Base-by-base conservation (phyloP, 2,797 vertebrate genomes). In the Silurus aristotelis region DNA sequence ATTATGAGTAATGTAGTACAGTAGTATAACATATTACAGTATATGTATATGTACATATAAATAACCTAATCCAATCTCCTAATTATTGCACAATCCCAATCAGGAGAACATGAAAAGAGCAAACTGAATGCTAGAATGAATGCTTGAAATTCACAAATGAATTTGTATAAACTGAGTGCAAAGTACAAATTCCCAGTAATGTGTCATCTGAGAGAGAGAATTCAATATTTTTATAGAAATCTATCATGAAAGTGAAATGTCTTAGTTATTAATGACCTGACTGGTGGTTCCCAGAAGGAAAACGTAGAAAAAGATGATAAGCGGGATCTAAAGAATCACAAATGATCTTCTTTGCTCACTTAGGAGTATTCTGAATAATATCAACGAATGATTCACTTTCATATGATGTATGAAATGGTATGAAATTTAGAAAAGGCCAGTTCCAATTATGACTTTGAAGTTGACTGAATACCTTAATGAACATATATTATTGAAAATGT, bases 261-360 rank as follows among this genome's bases (percentile, higher is more conserved):
- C 67, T 83, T 83, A 82, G 48, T 71, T 82, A 60, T 83, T 83
- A 83, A 71, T 83, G 31, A 12, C 55, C 68, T 61, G 67, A 9
- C 77, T 79, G 13, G 31, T n/a, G 38, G 31, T 12, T 83, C 70
- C 68, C 81, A 61, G 81, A 19, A 61, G 68, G 22, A 73, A 12
- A 83, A 48, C 22, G 20, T 22, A 46, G 20, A 63, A 79, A 79
- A 79, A 43, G 27, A 82, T 43, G 81, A 60, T 58, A 77, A 38
- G 27, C 75, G 31, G 31, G 56, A 83, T 83, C 68, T 60, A 17
- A 72, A 60, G 81, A 83, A 73, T 83, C 55, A 43, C 19, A 73
- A 83, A 83, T 72, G 20, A 83, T 25, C 22, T 38, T 31, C 58
- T 83, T 43, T 72, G 22, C 81, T 83, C 20, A 60, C 52, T 83